Evolutionary conservation across 2,797 vertebrate genomes (phyloP).

Genomic region (Amblyraja radiata): DNA sequence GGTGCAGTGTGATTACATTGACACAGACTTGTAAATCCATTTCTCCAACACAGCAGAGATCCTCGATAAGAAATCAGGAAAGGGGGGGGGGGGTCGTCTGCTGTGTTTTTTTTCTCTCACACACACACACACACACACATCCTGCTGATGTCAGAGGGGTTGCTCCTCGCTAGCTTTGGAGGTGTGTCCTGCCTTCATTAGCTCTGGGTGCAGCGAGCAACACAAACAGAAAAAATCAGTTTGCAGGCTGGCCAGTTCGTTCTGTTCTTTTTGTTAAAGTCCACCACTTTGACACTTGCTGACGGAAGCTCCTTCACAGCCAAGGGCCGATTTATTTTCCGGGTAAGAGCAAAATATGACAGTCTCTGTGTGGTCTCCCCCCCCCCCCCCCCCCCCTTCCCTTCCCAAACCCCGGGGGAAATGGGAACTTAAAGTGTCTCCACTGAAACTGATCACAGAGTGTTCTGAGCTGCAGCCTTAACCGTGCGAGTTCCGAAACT

Average conservation of each 20-base stretch:
- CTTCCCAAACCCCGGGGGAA: not conserved
- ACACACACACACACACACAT: not conserved
- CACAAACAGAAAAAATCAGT: not conserved
- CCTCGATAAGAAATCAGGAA: not conserved
- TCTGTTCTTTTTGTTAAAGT: not conserved
- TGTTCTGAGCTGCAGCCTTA: not conserved
- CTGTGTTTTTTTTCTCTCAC: not conserved
- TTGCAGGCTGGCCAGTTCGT: not conserved
- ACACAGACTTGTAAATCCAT: not conserved
- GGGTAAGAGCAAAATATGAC: not conserved
- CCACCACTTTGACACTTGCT: not conserved
- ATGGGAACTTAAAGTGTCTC: not conserved
- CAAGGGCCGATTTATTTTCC: not conserved
- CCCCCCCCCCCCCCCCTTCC: too few species aligned
- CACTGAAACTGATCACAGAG: not conserved
- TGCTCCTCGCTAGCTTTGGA: not conserved
- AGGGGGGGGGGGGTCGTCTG: not conserved
- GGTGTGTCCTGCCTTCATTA: not conserved
- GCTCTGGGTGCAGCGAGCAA: not conserved
- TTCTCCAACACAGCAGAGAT: not conserved
- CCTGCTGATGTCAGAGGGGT: conserved; percentile 12
- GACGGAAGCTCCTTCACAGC: not conserved
- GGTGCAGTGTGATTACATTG: not conserved
- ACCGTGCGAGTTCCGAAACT: not conserved
- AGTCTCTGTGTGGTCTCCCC: not conserved